Evolutionary conservation across 2,888 invertebrate genomes (phyloP).

Genomic region (Aproaerema taeniolella): DNA sequence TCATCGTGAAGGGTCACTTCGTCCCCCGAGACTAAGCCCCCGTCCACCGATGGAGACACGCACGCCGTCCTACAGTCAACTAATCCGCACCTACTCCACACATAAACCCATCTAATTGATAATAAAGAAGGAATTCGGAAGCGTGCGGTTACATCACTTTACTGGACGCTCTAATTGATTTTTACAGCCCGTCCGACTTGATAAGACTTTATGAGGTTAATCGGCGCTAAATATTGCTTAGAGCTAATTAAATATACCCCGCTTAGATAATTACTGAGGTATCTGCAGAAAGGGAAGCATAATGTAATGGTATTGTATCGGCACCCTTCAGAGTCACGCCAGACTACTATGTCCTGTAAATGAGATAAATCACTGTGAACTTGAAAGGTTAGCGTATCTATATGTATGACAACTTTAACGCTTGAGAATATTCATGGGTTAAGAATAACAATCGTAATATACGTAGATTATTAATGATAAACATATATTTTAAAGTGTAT

Average conservation of each 20-base stretch:
- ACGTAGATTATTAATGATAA: too few relatives aligned
- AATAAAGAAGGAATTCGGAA: slow-evolving; percentile 69
- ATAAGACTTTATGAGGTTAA: slow-evolving; percentile 57
- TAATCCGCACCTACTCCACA: slow-evolving; percentile 71
- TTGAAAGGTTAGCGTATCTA: too few relatives aligned
- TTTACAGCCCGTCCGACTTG: slow-evolving; percentile 64
- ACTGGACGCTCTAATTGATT: slow-evolving; percentile 64
- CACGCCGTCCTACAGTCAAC: slow-evolving; percentile 56
- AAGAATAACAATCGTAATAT: too few relatives aligned
- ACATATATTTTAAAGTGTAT: too few relatives aligned
- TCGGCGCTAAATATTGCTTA: slow-evolving; percentile 59
- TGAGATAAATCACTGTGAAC: slow-evolving; percentile 3
- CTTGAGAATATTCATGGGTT: too few relatives aligned
- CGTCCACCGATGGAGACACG: slow-evolving; percentile 58
- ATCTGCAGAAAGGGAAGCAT: slow-evolving; percentile 29
- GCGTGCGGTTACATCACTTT: slow-evolving; percentile 66
- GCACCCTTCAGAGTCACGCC: slow-evolving; percentile 12
- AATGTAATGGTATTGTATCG: slow-evolving; percentile 35
- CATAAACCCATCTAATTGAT: slow-evolving; percentile 76
- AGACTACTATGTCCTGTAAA: neutral
- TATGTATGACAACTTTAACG: too few relatives aligned
- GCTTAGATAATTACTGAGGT: slow-evolving; percentile 41
- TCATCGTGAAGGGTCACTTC: slow-evolving; percentile 67
- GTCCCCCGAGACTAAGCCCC: slow-evolving; percentile 69
- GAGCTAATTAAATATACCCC: slow-evolving; percentile 56